Evolutionary conservation across 2,797 vertebrate species (phyloP), one percentile per base, ranked within the genome.

Genomic region (Danio albolineatus): DNA sequence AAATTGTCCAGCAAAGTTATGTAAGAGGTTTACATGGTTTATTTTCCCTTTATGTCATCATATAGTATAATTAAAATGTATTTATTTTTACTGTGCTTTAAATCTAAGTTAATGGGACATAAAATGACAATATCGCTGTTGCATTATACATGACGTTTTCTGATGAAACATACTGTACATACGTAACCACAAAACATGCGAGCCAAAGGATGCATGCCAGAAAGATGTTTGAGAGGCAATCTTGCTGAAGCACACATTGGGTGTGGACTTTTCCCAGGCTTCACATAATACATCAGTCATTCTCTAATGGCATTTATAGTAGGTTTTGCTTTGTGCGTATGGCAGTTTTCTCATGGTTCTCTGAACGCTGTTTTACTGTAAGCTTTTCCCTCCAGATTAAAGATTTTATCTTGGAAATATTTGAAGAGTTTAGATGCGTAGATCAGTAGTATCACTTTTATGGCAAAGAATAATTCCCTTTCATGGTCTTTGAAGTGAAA

Each of bases 211-310:
- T 54, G 38, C 9, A 54, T 65, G 61, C 38, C 74, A 65, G 44
- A 38, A 76, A 54, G 13, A 43, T 66, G 74, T 76, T 44, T 43
- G 5, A 65, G 38, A 66, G 49, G 38, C 73, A 71, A 71, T 71
- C 53, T 76, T 44, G 13, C 17, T 16, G 8, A 54, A 53, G 48
- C 73, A 76, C 48, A 44, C 19, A 12, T 64, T 53, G 73, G 57
- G 57, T 61, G 57, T 74, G 44, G 72, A 39, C 44, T 49, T 51
- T 74, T 19, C 72, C 28, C 28, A 61, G 10, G 48, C 38, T 41
- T 21, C 56, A 38, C 44, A n/a, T 1, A 38, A 21, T 73, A 61
- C 21, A 61, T 74, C 21, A 74, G 44, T 74, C 10, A 39, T 38
- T 61, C 10, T 53, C 8, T 38, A 12, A 13, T 10, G 4, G 61